Conservation (phyloP, 2,797 vertebrate genomes). For the Anabas testudineus region DNA sequence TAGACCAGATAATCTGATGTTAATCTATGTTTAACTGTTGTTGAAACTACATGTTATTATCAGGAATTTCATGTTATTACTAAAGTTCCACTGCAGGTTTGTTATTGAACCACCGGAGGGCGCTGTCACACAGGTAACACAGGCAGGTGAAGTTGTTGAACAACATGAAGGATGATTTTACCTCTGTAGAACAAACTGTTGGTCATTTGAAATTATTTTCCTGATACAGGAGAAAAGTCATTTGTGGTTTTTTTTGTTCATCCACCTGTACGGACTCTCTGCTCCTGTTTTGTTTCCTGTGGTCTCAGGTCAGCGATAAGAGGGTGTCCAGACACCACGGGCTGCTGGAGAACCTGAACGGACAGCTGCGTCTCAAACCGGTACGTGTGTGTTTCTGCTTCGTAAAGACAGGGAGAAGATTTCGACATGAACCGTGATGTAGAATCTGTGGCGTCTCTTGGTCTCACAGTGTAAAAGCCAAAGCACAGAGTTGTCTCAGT, state of each 20-base stretch:
- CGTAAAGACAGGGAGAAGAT: too few species aligned
- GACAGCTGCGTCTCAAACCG: slow-evolving; percentile 87
- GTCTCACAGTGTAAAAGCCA: too few species aligned
- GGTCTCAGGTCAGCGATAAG: slow-evolving; percentile 83
- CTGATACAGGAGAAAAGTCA: too few species aligned
- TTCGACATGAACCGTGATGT: too few species aligned
- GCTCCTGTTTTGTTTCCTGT: not conserved
- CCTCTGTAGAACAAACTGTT: not conserved
- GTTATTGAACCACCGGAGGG: slow-evolving; percentile 1
- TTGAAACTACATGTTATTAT: too few species aligned
- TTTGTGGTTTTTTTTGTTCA: not conserved
- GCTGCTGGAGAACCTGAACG: slow-evolving; percentile 83
- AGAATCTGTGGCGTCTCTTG: not conserved
- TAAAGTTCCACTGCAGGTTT: slow-evolving; percentile 30
- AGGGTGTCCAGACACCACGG: slow-evolving; percentile 88
- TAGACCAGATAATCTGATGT: too few species aligned
- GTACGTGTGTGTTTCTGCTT: slow-evolving; percentile 70
- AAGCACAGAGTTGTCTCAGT: too few species aligned
- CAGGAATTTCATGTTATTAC: too few species aligned
- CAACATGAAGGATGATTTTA: not conserved
- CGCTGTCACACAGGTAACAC: not conserved
- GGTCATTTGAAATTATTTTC: too few species aligned
- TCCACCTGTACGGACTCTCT: not conserved
- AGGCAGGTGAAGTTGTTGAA: too few species aligned
- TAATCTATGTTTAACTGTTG: too few species aligned